Base-by-base conservation (phyloP, 2,797 vertebrate species). In the Amphiprion clarkii region DNA sequence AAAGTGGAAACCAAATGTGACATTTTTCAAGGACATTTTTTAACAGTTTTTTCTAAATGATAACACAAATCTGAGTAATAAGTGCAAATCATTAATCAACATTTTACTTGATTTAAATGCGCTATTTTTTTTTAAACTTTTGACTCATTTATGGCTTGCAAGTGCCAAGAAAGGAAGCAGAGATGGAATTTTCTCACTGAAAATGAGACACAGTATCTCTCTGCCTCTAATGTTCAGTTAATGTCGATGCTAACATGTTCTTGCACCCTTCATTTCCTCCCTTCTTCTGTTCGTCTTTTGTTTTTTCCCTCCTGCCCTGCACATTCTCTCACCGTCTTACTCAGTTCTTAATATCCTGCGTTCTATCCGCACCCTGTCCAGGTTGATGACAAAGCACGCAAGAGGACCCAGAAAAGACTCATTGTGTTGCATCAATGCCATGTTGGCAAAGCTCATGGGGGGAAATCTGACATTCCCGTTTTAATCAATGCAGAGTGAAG, bases 401-500 rank as follows among this genome's bases (percentile, higher is more conserved):
- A 74, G 62, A 59, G 6, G 17, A 52, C 42, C 39, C 69, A 73
- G 53, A 78, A 82, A 68, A 48, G 61, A 71, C 68, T 57, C 67
- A 78, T 74, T 82, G 67, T 75, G 79, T 19, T 59, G 63, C 55
- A 72, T 79, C 42, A 88, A 57, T 67, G 39, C 49, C 4, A 2
- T 67, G 57, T 67, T 84, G 52, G 65, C 54, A 81, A 76, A 83
- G 73, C 69, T 55, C 48, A 58, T 25, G n/a, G 67, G 48, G 40
- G 56, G 16, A 81, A 78, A 74, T 78, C 25, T 80, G 77, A 78
- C 76, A 75, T 78, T 82, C 68, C 56, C 12, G 62, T 71, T 79
- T 44, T 78, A 76, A 78, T 83, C 54, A 69, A 71, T 65, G 31
- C 78, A 73, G 73, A 76, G 48, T 65, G 64, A 70, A 78, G 69